phyloP scores from a whole-genome alignment of 2,113 vertebrate genomes.

The Callipepla californica region DNA sequence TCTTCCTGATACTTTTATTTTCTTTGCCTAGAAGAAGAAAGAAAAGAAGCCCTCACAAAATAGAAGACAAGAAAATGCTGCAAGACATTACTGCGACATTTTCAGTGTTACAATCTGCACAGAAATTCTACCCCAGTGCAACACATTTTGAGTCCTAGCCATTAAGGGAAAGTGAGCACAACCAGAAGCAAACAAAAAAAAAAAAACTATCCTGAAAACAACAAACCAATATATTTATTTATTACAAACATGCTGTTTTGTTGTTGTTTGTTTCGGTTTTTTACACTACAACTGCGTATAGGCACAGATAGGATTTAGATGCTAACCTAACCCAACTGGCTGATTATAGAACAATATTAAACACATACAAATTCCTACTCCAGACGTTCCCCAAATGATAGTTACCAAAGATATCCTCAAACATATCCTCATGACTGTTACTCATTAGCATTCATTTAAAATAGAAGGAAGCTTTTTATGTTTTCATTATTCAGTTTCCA shows the following conservation, averaged over 20 bases:
- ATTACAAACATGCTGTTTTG: not conserved
- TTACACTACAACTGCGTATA: not conserved
- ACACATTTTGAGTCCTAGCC: not conserved
- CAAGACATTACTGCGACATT: not conserved
- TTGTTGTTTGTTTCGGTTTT: not conserved
- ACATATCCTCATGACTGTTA: not conserved
- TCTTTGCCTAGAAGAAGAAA: not conserved
- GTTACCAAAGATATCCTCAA: not conserved
- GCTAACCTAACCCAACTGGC: not conserved
- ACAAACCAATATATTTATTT: not conserved
- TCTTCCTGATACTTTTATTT: not conserved
- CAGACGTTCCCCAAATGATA: not conserved
- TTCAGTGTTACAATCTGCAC: not conserved
- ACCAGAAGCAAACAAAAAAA: not conserved
- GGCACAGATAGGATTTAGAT: not conserved
- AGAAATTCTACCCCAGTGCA: not conserved
- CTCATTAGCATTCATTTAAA: not conserved
- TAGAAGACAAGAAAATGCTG: not conserved
- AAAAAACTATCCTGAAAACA: not conserved
- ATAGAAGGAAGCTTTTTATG: not conserved
- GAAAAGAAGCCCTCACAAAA: not conserved
- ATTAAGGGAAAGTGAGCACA: not conserved
- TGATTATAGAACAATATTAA: not conserved
- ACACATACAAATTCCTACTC: not conserved
- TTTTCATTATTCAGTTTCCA: not conserved